Base-by-base conservation (phyloP, 2,888 invertebrate species). In the Drosophila paracracens region DNA sequence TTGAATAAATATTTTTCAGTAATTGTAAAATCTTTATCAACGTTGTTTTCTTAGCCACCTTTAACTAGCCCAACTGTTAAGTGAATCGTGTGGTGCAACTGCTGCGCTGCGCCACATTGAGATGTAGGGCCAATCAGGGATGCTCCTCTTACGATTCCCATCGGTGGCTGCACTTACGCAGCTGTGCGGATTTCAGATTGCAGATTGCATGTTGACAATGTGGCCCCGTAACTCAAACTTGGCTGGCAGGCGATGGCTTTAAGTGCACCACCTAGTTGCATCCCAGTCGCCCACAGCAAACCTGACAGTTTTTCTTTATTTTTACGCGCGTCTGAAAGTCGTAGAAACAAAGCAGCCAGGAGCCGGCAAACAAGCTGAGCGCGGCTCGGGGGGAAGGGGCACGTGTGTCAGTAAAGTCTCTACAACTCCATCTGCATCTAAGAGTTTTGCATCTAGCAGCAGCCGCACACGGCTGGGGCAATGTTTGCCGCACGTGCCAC, bases 401-500 rank as follows among this genome's bases (percentile, higher is more conserved):
- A 87, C 84, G 74, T 81, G 82, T 82, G 88, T 13, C 74, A 60
- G 51, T 52, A 48, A 65, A 29, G 59, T 65, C 61, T 65, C 61
- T 52, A 68, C 51, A 48, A 21, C 74, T 53, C 43, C 73, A 78
- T 73, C 79, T 79, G 79, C 79, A 79, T 79, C 80, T 72, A 67
- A 79, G 78, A 77, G 65, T 77, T 77, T 74, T 84, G 85, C 85
- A 89, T 84, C 67, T 46, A 25, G 46, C 46, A 16, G 46, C 1
- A 46, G 25, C 46, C 68, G 33, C 74, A 73, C 70, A 38, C 29
- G 69, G 76, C 63, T 65, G 74, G 85, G 85, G 64, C 76, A 72
- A 66, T 74, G 74, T 79, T 86, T 76, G 81, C 59, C 62, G 84
- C 87, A 90, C 87, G 91, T 90, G 91, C 91, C 74, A 66, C 91